Evolutionary conservation across 1,140 invertebrate genomes (phyloP), one percentile per base, ranked within the genome.

Genomic region (Pseudomyrmex cubaensis): DNA sequence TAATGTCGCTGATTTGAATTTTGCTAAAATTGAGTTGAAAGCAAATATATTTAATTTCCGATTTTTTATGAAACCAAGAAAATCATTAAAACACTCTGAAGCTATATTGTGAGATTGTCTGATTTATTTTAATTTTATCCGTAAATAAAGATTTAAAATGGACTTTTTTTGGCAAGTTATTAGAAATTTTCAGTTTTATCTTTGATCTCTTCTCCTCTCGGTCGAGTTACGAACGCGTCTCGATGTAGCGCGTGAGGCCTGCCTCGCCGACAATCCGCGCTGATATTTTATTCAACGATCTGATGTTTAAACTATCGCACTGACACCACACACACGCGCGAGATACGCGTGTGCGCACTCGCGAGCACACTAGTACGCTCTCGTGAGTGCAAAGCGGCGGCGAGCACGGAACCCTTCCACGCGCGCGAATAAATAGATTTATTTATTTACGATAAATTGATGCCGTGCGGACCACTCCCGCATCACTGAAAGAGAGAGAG

Each of bases 361-460:
- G 59, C 10, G 25, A 50, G 72, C 48, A 70, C 20, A 69, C 59
- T 25, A 69, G 76, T 44, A 82, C 74, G 85, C 82, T 83, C 87
- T 17, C 25, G 44, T 17, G 70, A n/a, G 52, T 62, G 25, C n/a
- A 80, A 87, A 80, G 72, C 70, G 70, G 22, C 66, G 56, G 67
- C 25, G 84, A 76, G 77, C 90, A 82, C 87, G 70, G 35, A 17
- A 84, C 80, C 78, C 67, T 82, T 85, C 66, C 64, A 77, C 83
- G 77, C 82, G 87, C 84, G 83, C 91, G 91, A 88, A 92, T 92
- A 92, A 92, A 93, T 92, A 93, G 92, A 93, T 93, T 92, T 92
- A 93, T 93, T 93, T 93, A 92, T 92, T 93, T 92, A 92, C 90
- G 91, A 92, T 92, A 91, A 92, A 93, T 92, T 92, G 91, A 92